Conservation (phyloP, 2,888 invertebrate species). For the Dryococelus australis region DNA sequence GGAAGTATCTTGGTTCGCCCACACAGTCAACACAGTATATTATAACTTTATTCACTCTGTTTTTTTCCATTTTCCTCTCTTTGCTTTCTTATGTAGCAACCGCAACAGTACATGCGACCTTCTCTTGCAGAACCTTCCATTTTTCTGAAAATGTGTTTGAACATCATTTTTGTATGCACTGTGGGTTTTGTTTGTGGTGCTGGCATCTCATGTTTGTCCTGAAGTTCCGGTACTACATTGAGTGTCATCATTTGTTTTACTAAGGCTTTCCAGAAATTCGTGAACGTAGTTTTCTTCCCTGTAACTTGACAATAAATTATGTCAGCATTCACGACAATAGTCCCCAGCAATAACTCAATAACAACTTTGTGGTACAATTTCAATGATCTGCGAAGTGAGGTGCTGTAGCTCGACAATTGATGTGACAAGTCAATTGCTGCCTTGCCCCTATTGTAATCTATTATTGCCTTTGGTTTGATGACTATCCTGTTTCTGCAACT, state of each 20-base stretch:
- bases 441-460: too few relatives aligned
- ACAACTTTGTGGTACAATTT: not conserved
- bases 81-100: not conserved
- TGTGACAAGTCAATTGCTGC: not conserved
- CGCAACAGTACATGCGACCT: too few relatives aligned
- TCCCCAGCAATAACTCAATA: not conserved
- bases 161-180: too few relatives aligned
- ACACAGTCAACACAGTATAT: not conserved
- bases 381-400: not conserved
- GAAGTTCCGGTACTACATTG: not conserved
- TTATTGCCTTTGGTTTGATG: not conserved
- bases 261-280: not conserved
- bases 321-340: not conserved
- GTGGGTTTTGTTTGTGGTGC: too few relatives aligned
- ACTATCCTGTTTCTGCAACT: not conserved
- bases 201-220: too few relatives aligned
- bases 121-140: too few relatives aligned
- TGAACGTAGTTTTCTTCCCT: not conserved
- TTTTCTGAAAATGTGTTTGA: too few relatives aligned
- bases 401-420: not conserved
- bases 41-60: not conserved
- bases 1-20: not conserved
- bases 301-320: too few relatives aligned
- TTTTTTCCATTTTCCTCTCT: not conserved
- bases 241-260: conserved; percentile 3